Evolutionary conservation across 1,140 invertebrate species (phyloP).

Genomic region (Drosophila santomea): DNA sequence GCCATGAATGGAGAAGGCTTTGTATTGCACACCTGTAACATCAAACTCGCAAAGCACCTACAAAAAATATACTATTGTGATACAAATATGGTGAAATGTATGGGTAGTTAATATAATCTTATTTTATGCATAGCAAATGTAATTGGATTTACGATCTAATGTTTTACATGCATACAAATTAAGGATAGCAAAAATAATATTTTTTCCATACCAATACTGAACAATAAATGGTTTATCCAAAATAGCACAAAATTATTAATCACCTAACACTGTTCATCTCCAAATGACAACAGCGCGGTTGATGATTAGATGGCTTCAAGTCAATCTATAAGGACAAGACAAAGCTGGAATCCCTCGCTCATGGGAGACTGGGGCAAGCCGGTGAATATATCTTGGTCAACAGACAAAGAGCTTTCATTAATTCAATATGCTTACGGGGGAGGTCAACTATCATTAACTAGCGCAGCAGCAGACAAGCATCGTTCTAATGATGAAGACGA

Average conservation of each 20-base stretch:
- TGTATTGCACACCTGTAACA: no score
- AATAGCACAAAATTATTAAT: conserved; percentile 42
- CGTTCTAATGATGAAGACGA: conserved; percentile 48
- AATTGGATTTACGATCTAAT: no score
- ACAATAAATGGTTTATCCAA: not conserved
- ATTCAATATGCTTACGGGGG: conserved; percentile 58
- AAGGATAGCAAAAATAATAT: no score
- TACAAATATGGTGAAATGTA: no score
- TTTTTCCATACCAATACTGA: not conserved
- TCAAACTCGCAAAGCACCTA: no score
- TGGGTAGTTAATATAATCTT: no score
- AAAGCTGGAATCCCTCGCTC: conserved; percentile 6
- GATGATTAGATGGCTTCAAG: conserved; percentile 46
- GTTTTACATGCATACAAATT: no score
- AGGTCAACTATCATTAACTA: conserved; percentile 61
- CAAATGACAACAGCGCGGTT: conserved; percentile 28
- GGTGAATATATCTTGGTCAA: conserved; percentile 46
- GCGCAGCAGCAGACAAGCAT: conserved; percentile 39
- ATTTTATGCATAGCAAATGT: no score
- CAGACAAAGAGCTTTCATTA: conserved; percentile 61
- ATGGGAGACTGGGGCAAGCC: not conserved
- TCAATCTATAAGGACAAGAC: conserved; percentile 44
- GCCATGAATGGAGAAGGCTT: no score
- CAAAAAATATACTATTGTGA: no score
- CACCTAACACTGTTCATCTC: conserved; percentile 29